phyloP scores from a whole-genome alignment of 1,140 invertebrate species.

The Eumeta japonica region DNA sequence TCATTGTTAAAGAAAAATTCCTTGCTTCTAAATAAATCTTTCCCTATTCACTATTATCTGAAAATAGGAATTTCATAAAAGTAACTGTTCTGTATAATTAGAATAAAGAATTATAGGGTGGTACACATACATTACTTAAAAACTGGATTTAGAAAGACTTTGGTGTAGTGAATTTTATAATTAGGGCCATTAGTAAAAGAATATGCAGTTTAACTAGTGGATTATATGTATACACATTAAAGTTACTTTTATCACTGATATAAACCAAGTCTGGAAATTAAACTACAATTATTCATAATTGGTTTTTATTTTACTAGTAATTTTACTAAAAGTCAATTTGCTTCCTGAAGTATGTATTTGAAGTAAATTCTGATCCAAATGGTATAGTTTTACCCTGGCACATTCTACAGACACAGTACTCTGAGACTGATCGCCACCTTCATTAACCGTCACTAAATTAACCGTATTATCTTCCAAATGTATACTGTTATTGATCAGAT shows the following conservation, averaged over 20 bases:
- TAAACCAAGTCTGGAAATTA: no score
- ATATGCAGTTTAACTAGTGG: no score
- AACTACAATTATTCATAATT: no score
- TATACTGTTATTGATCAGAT: constrained; percentile 10
- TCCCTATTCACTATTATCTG: neutral
- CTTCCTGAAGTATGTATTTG: constrained; percentile 31
- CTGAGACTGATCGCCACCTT: constrained; percentile 8
- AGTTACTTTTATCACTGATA: no score
- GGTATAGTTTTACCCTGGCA: constrained; percentile 35
- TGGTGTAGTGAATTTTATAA: neutral
- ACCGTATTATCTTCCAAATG: constrained; percentile 21
- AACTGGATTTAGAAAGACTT: neutral
- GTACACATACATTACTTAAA: no score
- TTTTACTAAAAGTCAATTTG: constrained; percentile 40
- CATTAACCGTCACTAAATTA: constrained; percentile 20
- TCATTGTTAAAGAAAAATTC: neutral
- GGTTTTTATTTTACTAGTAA: constrained; percentile 38
- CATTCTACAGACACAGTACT: constrained; percentile 18
- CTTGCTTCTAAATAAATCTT: neutral
- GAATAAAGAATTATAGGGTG: no score
- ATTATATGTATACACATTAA: no score
- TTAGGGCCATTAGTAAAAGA: neutral
- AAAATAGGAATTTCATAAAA: neutral
- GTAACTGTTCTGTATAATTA: neutral
- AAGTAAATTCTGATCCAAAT: constrained; percentile 39